A percentile compares a stretch with the other conserved stretches of the same genome.
Evolutionary conservation across 2,888 invertebrate genomes (phyloP).

Genomic region (Synergus gifuensis): DNA sequence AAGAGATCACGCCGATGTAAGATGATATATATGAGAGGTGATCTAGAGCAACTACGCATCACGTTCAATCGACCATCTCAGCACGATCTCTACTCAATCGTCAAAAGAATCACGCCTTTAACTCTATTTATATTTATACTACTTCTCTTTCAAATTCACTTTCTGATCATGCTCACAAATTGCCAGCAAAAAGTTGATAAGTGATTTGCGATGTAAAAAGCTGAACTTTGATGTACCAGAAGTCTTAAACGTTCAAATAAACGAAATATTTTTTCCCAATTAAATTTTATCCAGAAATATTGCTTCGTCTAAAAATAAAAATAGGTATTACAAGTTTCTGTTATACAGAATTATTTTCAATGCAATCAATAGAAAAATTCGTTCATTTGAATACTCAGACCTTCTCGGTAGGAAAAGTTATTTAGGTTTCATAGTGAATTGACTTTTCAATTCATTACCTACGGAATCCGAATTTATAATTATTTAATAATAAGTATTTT

Average conservation of each 20-base stretch:
- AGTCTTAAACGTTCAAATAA: too few relatives aligned
- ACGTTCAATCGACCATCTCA: constrained; percentile 11
- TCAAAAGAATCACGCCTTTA: background rate
- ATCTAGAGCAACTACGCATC: constrained; percentile 19
- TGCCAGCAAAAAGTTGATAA: background rate
- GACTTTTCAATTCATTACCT: background rate
- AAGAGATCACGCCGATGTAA: constrained; percentile 9
- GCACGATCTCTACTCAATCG: constrained; percentile 4
- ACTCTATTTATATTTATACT: background rate
- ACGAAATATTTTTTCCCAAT: too few relatives aligned
- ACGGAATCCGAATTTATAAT: background rate
- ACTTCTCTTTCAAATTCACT: background rate
- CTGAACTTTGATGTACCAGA: background rate
- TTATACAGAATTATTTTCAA: too few relatives aligned
- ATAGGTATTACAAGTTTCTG: too few relatives aligned
- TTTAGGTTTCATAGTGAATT: background rate
- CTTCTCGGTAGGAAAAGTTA: too few relatives aligned
- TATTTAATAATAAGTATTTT: background rate
- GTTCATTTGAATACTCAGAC: too few relatives aligned
- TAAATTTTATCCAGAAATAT: too few relatives aligned
- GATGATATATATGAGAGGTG: constrained; percentile 15
- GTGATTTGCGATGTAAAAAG: background rate
- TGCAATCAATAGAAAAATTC: too few relatives aligned
- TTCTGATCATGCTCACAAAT: background rate
- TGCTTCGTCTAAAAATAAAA: too few relatives aligned